Evolutionary conservation across 2,888 invertebrate genomes (phyloP), one percentile per base, ranked within the genome.

Genomic region (Philopedon plagiatum): DNA sequence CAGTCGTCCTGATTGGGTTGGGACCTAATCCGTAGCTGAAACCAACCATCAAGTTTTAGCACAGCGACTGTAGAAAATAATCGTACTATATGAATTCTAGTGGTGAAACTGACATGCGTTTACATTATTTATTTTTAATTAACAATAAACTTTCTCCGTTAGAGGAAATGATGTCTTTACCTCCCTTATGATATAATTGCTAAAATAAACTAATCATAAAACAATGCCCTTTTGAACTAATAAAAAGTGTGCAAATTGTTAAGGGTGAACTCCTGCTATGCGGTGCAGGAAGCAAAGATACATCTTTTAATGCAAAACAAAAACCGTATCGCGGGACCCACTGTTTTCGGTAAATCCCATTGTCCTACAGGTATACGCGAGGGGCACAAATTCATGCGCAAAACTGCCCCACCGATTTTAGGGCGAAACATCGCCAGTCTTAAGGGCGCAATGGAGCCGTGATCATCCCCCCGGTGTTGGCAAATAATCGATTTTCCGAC

Each of bases 311-410:
- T 60, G 49, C 19, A 60, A 72, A 66, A 72, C 63, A 68, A 72
- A 72, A 68, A 62, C 63, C 62, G 61, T 65, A 71, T 71, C 71
- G 63, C 57, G 44, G 46, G 37, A 18, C 58, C 56, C 58, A 44
- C 51, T 69, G 70, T 75, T 75, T 75, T 75, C 39, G 62, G 69
- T 56, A 75, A 75, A 75, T 73, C 75, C 58, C 66, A 70, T 73
- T 75, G 75, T 75, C 75, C 75, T 75, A 75, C 75, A 75, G 75
- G 75, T 75, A 74, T 71, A 62, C 64, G 58, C 54, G 61, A 54
- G 58, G 37, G 63, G 39, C 68, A 71, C 57, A 51, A 57, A 66
- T 39, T 73, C 75, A 73, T 75, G 75, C 75, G 75, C 75, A 75
- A 60, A 66, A 56, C 57, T 18, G 46, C 56, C 49, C 41, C 65